Conservation (phyloP, 2,888 invertebrate species). For the Macrosiphum euphorbiae region DNA sequence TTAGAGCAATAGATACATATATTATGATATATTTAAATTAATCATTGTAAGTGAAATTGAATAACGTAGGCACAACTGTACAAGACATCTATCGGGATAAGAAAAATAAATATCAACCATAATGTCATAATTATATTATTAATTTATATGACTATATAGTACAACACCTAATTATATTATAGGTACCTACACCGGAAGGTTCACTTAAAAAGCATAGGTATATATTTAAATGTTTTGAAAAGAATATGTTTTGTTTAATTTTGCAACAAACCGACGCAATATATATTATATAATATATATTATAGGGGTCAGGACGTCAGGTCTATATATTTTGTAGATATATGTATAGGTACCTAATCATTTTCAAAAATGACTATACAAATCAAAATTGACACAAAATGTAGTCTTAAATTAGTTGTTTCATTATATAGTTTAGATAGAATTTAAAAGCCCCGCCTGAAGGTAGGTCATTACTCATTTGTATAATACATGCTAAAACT, state of each 20-base stretch:
- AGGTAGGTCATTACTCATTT: not conserved
- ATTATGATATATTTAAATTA: not conserved
- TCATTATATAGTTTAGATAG: not conserved
- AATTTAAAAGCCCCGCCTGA: not conserved
- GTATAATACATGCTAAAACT: not conserved
- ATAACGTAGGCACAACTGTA: not conserved
- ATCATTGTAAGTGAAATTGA: not conserved
- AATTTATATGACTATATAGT: not conserved
- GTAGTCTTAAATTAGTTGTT: conserved; percentile 42
- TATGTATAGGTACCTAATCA: not conserved
- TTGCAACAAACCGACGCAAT: not conserved
- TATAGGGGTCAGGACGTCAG: not conserved
- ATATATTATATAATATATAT: not conserved
- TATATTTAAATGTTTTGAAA: not conserved
- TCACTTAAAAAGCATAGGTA: not conserved
- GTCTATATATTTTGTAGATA: not conserved
- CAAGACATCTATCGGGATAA: not conserved
- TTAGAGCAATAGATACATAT: not conserved
- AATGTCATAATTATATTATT: not conserved
- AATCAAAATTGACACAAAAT: conserved; percentile 50
- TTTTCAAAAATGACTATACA: conserved; percentile 16
- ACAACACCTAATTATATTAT: not conserved
- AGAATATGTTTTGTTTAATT: not conserved
- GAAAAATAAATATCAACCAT: not conserved
- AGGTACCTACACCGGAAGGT: not conserved